A percentile compares a stretch with the other conserved stretches of the same genome.
Evolutionary conservation across 2,113 vertebrate species (phyloP).

Genomic region (Clarias magur): DNA sequence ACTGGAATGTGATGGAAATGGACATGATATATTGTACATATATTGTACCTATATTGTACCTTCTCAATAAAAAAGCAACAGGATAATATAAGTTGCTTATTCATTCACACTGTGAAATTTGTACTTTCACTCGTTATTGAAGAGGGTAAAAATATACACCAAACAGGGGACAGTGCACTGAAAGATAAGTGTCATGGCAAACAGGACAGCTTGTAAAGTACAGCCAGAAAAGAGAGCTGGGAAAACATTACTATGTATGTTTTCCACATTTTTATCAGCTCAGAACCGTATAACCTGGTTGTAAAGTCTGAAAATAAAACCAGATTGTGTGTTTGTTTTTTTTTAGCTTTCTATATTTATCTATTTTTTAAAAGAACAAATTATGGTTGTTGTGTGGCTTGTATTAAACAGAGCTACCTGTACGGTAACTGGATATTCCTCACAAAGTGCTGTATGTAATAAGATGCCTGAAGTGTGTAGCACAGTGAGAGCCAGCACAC

Average conservation of each 20-base stretch:
- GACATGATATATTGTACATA: not conserved
- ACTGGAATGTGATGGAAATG: not conserved
- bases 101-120: not conserved
- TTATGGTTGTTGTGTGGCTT: not conserved
- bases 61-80: not conserved
- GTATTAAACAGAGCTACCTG: not conserved
- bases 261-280: not conserved
- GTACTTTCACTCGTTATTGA: not conserved
- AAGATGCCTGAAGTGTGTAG: conserved; percentile 14
- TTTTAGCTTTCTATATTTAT: conserved; percentile 4
- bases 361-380: conserved; percentile 8
- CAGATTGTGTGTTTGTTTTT: not conserved
- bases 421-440: not conserved
- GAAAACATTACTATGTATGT: not conserved
- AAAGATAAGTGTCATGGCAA: not conserved
- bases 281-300: not conserved
- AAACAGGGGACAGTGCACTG: not conserved
- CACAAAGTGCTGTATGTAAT: conserved; percentile 11
- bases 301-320: not conserved
- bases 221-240: not conserved
- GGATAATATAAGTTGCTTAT: not conserved
- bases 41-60: not conserved
- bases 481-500: conserved; percentile 8
- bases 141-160: not conserved
- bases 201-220: not conserved